Evolutionary conservation across 2,888 invertebrate genomes (phyloP).

Genomic region (Pycnomerus fuliginosus): DNA sequence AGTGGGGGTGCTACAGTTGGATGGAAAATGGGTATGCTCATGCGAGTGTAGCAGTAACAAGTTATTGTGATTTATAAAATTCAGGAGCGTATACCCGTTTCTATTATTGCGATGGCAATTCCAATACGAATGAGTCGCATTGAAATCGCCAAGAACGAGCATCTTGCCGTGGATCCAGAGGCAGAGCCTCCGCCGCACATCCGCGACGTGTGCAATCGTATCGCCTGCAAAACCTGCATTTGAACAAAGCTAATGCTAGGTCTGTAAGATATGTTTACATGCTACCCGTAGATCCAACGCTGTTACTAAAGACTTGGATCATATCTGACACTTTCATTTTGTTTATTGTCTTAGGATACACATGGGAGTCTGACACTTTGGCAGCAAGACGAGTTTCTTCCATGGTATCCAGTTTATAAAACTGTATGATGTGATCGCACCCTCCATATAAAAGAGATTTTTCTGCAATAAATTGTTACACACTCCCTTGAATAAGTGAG

Average conservation of each 20-base stretch:
- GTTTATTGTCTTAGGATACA: background rate
- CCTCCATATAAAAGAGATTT: background rate
- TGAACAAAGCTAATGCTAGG: too few species aligned
- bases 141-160: background rate
- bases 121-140: background rate
- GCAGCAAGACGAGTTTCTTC: background rate
- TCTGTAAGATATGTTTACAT: too few species aligned
- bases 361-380: background rate
- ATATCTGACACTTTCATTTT: conserved; percentile 1
- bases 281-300: background rate
- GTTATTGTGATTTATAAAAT: background rate
- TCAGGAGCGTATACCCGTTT: background rate
- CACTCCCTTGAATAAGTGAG: too few species aligned
- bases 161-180: too few species aligned
- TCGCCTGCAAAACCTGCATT: too few species aligned
- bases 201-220: too few species aligned
- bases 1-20: background rate
- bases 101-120: background rate
- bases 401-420: background rate
- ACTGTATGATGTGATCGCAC: background rate
- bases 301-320: background rate
- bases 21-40: background rate
- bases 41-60: background rate
- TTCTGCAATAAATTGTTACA: background rate
- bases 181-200: too few species aligned